phyloP scores from a whole-genome alignment of 2,113 vertebrate genomes.

The Rynchops niger region DNA sequence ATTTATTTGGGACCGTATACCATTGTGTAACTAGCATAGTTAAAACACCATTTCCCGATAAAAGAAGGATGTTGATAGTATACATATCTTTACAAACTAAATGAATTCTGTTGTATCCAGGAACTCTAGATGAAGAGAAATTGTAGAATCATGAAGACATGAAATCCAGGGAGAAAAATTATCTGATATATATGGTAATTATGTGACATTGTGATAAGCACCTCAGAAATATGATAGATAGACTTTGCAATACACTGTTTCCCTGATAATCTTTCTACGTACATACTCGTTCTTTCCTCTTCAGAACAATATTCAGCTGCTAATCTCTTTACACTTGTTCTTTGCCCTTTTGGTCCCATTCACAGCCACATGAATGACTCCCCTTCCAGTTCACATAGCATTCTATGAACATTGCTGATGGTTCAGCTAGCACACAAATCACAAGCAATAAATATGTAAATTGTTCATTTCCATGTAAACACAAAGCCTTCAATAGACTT shows the following conservation, averaged over 20 bases:
- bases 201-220: conserved; percentile 10
- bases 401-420: conserved; percentile 51
- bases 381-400: conserved; percentile 56
- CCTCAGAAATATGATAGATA: conserved; percentile 6
- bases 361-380: conserved; percentile 32
- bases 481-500: not conserved
- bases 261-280: not conserved
- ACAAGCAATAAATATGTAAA: conserved; percentile 71
- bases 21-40: not conserved
- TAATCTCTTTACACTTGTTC: conserved; percentile 61
- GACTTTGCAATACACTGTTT: not conserved
- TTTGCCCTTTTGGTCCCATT: conserved; percentile 56
- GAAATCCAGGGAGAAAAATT: not conserved
- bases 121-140: not conserved
- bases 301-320: conserved; percentile 18
- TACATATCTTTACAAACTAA: not conserved
- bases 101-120: not conserved
- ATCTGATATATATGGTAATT: conserved; percentile 24
- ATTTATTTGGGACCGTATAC: not conserved
- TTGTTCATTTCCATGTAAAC: conserved; percentile 53
- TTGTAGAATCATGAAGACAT: not conserved
- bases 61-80: not conserved
- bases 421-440: conserved; percentile 63
- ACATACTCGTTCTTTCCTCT: conserved; percentile 6
- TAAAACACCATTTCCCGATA: not conserved